Evolutionary conservation across 2,888 invertebrate species (phyloP), one percentile per base, ranked within the genome.

Genomic region (Eretmocerus hayati): DNA sequence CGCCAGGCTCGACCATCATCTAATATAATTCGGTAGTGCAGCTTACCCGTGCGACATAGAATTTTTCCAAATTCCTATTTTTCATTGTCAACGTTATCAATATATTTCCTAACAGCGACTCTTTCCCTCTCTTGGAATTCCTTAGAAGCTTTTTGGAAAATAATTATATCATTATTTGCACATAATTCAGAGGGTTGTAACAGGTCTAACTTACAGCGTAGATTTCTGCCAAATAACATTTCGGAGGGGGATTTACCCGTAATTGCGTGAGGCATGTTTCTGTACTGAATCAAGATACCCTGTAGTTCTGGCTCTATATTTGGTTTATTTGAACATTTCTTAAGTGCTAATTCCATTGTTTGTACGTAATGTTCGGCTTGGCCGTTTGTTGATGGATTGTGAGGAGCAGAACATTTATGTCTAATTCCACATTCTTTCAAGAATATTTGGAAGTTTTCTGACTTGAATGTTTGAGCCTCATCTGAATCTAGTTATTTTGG

Each of bases 301-400:
- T n/a, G n/a, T n/a, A n/a, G n/a, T n/a, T n/a, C n/a, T n/a, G n/a
- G n/a, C n/a, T n/a, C n/a, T n/a, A n/a, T n/a, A n/a, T n/a, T n/a
- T n/a, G n/a, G n/a, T n/a, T n/a, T n/a, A n/a, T n/a, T n/a, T n/a
- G n/a, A n/a, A n/a, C n/a, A n/a, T 9, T 42, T 39, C 5, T 32
- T 20, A 20, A 54, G 8, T 2, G 22, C 21, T 37, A 33, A n/a
- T n/a, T n/a, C n/a, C n/a, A n/a, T n/a, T n/a, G n/a, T n/a, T n/a
- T n/a, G 45, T 3, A 55, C 41, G 9, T 41, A 44, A 26, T 44
- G 18, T 13, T 50, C 44, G 3, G 41, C 49, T 44, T 45, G 23
- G 2, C 48, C 46, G 23, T 52, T 52, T 8, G 52, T 52, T 4
- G 45, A 30, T 5, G 52, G 50, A 3, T 55, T 38, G 13, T 50